phyloP scores from a whole-genome alignment of 2,888 invertebrate species.

The Carcina quercana region DNA sequence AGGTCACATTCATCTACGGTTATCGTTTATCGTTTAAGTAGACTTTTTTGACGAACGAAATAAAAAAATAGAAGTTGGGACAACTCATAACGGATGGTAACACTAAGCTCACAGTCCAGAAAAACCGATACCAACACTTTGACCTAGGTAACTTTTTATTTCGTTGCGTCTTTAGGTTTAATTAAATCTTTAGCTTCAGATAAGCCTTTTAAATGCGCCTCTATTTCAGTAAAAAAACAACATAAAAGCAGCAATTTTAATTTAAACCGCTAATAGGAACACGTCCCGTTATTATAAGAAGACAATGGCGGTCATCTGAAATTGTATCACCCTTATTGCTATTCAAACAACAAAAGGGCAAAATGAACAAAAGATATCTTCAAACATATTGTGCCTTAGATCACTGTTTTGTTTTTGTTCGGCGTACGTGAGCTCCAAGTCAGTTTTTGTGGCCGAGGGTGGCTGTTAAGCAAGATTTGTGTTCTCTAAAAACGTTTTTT shows the following conservation, averaged over 20 bases:
- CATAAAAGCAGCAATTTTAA: background rate
- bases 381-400: conserved; percentile 35
- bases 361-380: conserved; percentile 32
- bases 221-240: background rate
- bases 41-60: too few relatives aligned
- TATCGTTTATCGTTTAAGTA: too few relatives aligned
- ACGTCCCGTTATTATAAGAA: conserved; percentile 11
- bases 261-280: conserved; percentile 1
- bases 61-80: too few relatives aligned
- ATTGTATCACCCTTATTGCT: conserved; percentile 28
- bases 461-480: conserved; percentile 37
- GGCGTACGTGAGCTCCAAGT: conserved; percentile 23
- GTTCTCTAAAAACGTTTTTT: conserved; percentile 28
- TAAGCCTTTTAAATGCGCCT: too few relatives aligned
- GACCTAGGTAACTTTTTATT: too few relatives aligned
- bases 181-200: too few relatives aligned
- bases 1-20: too few relatives aligned
- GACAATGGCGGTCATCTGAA: conserved; percentile 23
- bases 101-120: too few relatives aligned
- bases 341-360: conserved; percentile 27
- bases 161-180: too few relatives aligned
- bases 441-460: conserved; percentile 28
- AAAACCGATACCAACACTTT: too few relatives aligned
- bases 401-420: conserved; percentile 33
- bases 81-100: too few relatives aligned